These are phyloP conservation scores for Rotaria sp. DNA, from an alignment of 2,888 invertebrate species.

Conservation along the genomic window DNA sequence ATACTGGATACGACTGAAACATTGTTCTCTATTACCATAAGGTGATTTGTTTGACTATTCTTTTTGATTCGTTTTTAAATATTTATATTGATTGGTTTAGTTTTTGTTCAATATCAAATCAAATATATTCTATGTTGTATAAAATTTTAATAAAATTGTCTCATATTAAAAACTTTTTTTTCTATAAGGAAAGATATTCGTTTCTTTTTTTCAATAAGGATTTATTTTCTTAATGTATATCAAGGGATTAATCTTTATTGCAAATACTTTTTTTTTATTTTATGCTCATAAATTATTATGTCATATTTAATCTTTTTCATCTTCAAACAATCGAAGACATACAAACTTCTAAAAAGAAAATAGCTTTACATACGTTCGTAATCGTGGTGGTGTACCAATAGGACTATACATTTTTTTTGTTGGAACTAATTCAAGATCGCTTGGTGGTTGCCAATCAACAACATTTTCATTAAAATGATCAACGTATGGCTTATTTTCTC, in stretches of 20 bases:
- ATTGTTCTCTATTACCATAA: no score
- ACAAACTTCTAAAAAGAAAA: neutral
- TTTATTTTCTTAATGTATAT: neutral
- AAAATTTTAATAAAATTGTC: neutral
- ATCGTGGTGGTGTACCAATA: neutral
- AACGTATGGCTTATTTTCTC: neutral
- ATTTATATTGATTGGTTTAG: no score
- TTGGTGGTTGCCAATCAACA: neutral
- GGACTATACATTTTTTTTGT: neutral
- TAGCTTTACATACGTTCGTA: slow-evolving; percentile 2
- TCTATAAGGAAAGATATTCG: no score
- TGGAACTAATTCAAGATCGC: neutral
- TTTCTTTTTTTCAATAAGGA: neutral
- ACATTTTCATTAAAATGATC: neutral
- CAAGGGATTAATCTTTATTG: neutral
- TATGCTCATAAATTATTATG: neutral
- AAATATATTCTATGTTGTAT: neutral
- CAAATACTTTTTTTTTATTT: neutral
- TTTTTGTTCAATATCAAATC: no score
- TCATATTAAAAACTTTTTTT: no score
- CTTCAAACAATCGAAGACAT: neutral
- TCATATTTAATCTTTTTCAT: neutral
- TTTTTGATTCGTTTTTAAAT: no score
- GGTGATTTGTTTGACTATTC: no score
- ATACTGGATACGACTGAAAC: no score